A percentile compares a stretch with the other conserved stretches of the same genome.
Evolutionary conservation across 2,888 invertebrate genomes (phyloP).

Genomic region (Megastigmus dorsalis): DNA sequence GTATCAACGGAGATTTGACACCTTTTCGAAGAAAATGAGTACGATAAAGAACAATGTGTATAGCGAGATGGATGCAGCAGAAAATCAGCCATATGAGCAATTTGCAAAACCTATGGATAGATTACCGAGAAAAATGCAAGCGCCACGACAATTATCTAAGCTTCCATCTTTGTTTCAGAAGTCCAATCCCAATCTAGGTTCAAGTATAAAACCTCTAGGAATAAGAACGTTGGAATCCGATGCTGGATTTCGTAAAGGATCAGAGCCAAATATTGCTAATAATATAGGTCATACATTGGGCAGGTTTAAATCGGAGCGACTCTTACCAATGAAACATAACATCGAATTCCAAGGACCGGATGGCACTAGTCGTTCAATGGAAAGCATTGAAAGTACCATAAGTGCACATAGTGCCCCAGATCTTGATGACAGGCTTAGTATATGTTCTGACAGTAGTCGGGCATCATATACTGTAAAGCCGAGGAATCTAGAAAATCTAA

Average conservation of each 20-base stretch:
- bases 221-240: constrained; percentile 51
- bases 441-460: constrained; percentile 69
- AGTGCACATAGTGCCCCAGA: constrained; percentile 72
- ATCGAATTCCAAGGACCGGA: constrained; percentile 60
- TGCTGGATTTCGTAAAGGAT: constrained; percentile 62
- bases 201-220: constrained; percentile 59
- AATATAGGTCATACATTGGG: constrained; percentile 60
- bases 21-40: constrained; percentile 63
- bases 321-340: constrained; percentile 60
- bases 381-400: constrained; percentile 71
- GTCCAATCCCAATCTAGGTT: constrained; percentile 71
- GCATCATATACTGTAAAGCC: constrained; percentile 64
- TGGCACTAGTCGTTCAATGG: constrained; percentile 67
- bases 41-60: constrained; percentile 45
- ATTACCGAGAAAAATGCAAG: constrained; percentile 57
- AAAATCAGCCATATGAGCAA: constrained; percentile 18
- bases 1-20: constrained; percentile 60
- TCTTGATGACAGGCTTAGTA: constrained; percentile 69
- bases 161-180: constrained; percentile 70
- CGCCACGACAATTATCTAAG: constrained; percentile 63
- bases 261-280: constrained; percentile 63
- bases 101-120: constrained; percentile 55
- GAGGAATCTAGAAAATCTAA: constrained; percentile 64
- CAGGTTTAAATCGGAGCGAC: constrained; percentile 66
- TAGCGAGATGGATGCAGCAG: neutral